Evolutionary conservation across 2,888 invertebrate species (phyloP).

Genomic region (Ectemnius continuus): DNA sequence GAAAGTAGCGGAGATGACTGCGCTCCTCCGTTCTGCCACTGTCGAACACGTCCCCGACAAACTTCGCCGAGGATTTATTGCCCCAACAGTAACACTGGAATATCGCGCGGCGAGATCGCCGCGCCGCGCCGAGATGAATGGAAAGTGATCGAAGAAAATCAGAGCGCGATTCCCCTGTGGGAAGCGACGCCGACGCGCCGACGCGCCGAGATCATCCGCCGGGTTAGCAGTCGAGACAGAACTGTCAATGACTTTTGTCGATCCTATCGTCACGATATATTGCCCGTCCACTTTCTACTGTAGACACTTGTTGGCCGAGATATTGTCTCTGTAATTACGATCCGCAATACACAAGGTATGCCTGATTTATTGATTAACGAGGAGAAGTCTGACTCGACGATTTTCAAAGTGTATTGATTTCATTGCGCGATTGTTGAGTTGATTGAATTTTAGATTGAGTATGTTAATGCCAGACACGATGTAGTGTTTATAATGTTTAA

Average conservation of each 20-base stretch:
- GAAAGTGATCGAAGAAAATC: conserved; percentile 36
- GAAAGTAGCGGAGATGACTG: conserved; percentile 54
- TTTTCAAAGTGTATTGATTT: no score
- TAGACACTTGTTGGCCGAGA: no score
- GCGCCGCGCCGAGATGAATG: conserved; percentile 24
- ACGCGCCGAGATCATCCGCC: no score
- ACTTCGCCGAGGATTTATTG: conserved; percentile 17
- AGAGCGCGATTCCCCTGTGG: background rate
- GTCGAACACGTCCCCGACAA: conserved; percentile 31
- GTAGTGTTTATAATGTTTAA: background rate
- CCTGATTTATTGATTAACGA: no score
- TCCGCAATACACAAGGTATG: no score
- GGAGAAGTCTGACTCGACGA: no score
- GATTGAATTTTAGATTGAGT: background rate
- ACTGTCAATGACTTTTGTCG: no score
- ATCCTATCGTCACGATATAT: no score
- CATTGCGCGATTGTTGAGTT: no score
- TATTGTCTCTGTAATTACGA: no score
- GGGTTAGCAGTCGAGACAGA: background rate
- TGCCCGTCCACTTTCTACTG: no score
- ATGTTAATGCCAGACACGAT: background rate
- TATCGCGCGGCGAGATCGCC: conserved; percentile 23
- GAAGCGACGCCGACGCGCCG: no score
- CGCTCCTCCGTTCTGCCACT: conserved; percentile 19
- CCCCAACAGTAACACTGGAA: conserved; percentile 11